phyloP scores from a whole-genome alignment of 2,888 invertebrate species.

The Dusona sp. region DNA sequence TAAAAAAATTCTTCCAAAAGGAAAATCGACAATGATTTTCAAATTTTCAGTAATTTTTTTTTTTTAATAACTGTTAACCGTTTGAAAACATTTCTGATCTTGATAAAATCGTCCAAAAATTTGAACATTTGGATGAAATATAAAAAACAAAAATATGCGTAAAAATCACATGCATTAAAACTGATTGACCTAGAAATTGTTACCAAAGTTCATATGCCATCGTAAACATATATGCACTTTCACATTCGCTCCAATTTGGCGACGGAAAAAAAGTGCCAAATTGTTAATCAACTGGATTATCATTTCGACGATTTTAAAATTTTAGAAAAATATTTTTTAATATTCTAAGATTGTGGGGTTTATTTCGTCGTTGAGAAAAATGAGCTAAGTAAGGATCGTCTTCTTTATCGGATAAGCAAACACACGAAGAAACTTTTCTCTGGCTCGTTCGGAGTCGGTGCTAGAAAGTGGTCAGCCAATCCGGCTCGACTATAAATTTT shows the following conservation, averaged over 20 bases:
- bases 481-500: slow-evolving; percentile 72
- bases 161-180: slow-evolving; percentile 15
- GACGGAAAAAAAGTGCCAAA: slow-evolving; percentile 6
- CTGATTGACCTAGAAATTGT: slow-evolving; percentile 57
- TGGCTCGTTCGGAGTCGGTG: slow-evolving; percentile 68
- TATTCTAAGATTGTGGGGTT: not conserved
- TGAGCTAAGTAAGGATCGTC: not conserved
- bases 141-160: slow-evolving; percentile 17
- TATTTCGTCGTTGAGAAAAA: slow-evolving; percentile 1
- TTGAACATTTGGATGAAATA: not conserved
- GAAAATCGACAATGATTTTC: not conserved
- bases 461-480: slow-evolving; percentile 84
- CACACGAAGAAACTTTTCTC: slow-evolving; percentile 74
- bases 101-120: not conserved
- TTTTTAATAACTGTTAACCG: not conserved
- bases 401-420: slow-evolving; percentile 31
- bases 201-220: slow-evolving; percentile 49
- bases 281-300: not conserved
- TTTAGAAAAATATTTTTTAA: not conserved
- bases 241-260: slow-evolving; percentile 53
- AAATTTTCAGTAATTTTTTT: not conserved
- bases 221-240: slow-evolving; percentile 19
- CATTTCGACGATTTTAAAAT: not conserved
- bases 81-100: not conserved
- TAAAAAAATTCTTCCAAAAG: not conserved